Evolutionary conservation across 2,888 invertebrate species (phyloP).

Genomic region (Drosophila koepferae): DNA sequence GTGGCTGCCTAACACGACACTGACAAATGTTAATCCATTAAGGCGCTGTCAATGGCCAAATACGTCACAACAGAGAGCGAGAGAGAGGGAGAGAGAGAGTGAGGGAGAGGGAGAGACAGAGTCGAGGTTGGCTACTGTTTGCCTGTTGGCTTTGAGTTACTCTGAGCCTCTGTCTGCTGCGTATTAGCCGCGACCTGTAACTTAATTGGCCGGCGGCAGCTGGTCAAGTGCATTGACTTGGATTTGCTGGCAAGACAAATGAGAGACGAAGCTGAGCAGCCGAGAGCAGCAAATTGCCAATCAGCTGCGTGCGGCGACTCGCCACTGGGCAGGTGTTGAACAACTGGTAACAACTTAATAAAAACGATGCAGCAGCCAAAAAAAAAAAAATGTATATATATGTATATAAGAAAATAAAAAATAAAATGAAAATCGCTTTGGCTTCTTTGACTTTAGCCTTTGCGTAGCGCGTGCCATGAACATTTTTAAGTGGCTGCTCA

Average conservation of each 20-base stretch:
- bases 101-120: no score
- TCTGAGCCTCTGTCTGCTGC: conserved; percentile 10
- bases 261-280: conserved; percentile 41
- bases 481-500: conserved; percentile 81
- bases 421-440: conserved; percentile 19
- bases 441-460: conserved; percentile 49
- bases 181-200: conserved; percentile 58
- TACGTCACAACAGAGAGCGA: conserved; percentile 76
- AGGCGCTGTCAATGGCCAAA: conserved; percentile 83
- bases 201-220: conserved; percentile 69
- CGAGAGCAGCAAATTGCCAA: conserved; percentile 75
- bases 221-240: conserved; percentile 66
- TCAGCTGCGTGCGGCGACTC: conserved; percentile 67
- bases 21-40: conserved; percentile 84
- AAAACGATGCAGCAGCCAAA: conserved; percentile 30
- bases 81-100: neutral
- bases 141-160: neutral
- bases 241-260: conserved; percentile 75
- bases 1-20: conserved; percentile 80
- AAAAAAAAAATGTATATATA: neutral
- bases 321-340: conserved; percentile 55
- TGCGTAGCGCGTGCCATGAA: conserved; percentile 75
- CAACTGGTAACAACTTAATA: conserved; percentile 65
- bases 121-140: conserved; percentile 51
- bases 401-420: no score